phyloP scores from a whole-genome alignment of 1,140 invertebrate species.

The Drosophila eugracilis region DNA sequence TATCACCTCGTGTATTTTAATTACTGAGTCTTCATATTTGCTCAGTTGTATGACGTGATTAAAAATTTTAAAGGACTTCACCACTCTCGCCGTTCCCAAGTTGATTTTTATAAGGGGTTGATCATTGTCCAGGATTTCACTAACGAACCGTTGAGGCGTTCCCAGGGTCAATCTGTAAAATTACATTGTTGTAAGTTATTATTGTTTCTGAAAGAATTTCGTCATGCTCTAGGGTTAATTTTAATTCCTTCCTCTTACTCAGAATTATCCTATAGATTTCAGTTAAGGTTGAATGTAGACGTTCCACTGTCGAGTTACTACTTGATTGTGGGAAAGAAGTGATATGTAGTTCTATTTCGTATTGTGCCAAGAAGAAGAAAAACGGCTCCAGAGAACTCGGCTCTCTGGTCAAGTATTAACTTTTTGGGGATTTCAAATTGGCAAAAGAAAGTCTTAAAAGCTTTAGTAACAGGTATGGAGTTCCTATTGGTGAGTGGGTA shows the following conservation, averaged over 20 bases:
- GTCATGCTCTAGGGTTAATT: conserved; percentile 8
- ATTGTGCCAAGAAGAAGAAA: background rate
- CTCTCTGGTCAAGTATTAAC: background rate
- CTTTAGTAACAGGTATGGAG: background rate
- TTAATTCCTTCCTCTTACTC: conserved; percentile 1
- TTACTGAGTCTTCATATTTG: background rate
- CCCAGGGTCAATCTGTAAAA: conserved; percentile 3
- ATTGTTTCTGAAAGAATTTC: too few relatives aligned
- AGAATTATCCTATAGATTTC: conserved; percentile 22
- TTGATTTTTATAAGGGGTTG: background rate
- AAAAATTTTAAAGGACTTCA: too few relatives aligned
- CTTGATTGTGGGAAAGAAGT: background rate
- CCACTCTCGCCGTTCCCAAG: too few relatives aligned
- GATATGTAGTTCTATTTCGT: background rate
- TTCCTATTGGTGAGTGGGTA: background rate
- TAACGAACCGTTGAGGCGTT: conserved; percentile 1
- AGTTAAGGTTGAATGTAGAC: conserved; percentile 15
- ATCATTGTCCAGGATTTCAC: background rate
- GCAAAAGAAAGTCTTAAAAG: background rate
- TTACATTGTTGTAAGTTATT: too few relatives aligned
- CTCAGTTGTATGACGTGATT: conserved; percentile 2
- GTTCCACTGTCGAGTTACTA: conserved; percentile 7
- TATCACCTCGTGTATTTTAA: background rate
- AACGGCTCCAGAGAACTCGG: conserved; percentile 1
- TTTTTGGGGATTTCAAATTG: background rate